A percentile compares a stretch with the other conserved stretches of the same genome.
Conservation (phyloP, 2,797 vertebrate species). For the Astyanax mexicanus region DNA sequence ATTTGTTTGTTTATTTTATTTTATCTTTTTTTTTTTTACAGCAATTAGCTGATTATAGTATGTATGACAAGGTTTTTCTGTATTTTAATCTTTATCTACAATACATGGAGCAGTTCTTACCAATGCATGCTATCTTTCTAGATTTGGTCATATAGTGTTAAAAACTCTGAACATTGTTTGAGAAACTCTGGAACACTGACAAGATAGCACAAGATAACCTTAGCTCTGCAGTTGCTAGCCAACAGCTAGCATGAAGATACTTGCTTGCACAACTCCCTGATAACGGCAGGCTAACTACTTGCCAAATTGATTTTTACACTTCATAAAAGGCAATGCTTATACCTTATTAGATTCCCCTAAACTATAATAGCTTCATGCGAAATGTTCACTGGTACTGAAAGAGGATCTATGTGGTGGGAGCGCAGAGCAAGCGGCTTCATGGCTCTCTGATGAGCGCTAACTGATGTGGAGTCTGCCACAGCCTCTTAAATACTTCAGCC, state of each 20-base stretch:
- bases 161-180: neutral
- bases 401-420: constrained; percentile 76
- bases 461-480: constrained; percentile 58
- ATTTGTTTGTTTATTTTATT: no score
- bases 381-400: constrained; percentile 80
- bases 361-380: constrained; percentile 75
- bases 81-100: neutral
- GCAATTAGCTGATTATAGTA: no score
- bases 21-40: no score
- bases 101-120: neutral
- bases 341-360: constrained; percentile 80
- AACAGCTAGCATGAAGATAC: constrained; percentile 60
- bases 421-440: constrained; percentile 48
- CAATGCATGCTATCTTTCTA: neutral
- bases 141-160: neutral
- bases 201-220: neutral
- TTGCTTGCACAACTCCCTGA: constrained; percentile 46
- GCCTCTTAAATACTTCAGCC: constrained; percentile 71
- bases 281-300: constrained; percentile 72
- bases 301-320: constrained; percentile 81
- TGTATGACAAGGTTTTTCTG: neutral
- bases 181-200: neutral
- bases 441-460: constrained; percentile 64
- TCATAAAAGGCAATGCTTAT: constrained; percentile 75
- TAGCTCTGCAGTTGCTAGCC: neutral